phyloP scores from a whole-genome alignment of 2,888 invertebrate species.

The Acanthosoma haemorrhoidale region DNA sequence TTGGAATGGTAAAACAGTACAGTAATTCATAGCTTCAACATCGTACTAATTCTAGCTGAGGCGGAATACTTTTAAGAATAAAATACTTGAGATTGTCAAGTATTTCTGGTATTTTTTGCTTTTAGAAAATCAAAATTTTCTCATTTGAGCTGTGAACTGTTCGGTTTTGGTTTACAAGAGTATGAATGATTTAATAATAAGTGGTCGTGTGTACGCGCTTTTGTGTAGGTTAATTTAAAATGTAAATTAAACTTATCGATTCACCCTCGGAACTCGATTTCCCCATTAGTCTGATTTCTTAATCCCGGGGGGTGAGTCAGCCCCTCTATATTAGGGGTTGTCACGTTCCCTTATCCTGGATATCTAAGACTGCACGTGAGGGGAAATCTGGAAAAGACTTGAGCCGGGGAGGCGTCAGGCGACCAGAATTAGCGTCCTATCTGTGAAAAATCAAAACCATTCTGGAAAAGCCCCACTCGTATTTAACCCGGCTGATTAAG shows the following conservation, averaged over 20 bases:
- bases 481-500: not conserved
- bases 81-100: too few species aligned
- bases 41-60: too few species aligned
- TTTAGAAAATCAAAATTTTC: too few species aligned
- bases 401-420: not conserved
- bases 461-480: not conserved
- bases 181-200: too few species aligned
- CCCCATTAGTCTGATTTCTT: conserved; percentile 17
- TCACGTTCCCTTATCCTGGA: not conserved
- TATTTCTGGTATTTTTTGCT: too few species aligned
- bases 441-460: not conserved
- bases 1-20: too few species aligned
- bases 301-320: not conserved
- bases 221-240: not conserved
- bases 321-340: conserved; percentile 3
- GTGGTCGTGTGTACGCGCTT: too few species aligned
- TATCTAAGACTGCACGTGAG: not conserved
- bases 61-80: too few species aligned
- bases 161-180: too few species aligned
- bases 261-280: not conserved
- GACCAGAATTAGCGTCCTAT: not conserved
- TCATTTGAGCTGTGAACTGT: too few species aligned
- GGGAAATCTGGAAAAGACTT: not conserved
- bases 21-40: too few species aligned
- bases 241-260: not conserved